A percentile compares a stretch with the other conserved stretches of the same genome.
phyloP scores from a whole-genome alignment of 1,140 invertebrate species.

The Luehdorfia chinensis region DNA sequence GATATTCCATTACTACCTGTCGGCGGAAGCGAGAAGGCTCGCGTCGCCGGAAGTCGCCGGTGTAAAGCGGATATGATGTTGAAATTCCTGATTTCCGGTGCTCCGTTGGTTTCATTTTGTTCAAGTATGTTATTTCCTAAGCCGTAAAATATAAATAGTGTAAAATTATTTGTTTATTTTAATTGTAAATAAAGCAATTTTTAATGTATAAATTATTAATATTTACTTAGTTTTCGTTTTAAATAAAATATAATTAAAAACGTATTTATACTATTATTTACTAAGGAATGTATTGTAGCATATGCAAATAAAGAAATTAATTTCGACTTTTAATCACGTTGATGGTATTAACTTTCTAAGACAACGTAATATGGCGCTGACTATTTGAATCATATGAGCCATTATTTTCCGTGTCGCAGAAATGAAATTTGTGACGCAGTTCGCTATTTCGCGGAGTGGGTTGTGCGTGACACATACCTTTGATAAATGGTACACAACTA shows the following conservation, averaged over 20 bases:
- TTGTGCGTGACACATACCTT: slow-evolving; percentile 22
- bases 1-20: slow-evolving; percentile 15
- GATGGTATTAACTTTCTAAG: neutral
- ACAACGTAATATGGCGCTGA: neutral
- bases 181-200: too few species aligned
- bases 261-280: too few species aligned
- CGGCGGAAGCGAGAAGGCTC: slow-evolving; percentile 40
- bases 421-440: slow-evolving; percentile 9
- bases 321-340: too few species aligned
- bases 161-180: neutral
- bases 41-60: slow-evolving; percentile 48
- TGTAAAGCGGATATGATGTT: slow-evolving; percentile 63
- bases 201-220: too few species aligned
- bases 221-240: too few species aligned
- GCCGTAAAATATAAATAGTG: neutral
- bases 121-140: slow-evolving; percentile 1
- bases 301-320: too few species aligned
- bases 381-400: neutral
- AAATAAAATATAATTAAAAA: too few species aligned
- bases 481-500: slow-evolving; percentile 21
- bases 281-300: too few species aligned
- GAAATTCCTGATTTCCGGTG: slow-evolving; percentile 60
- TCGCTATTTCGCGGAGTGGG: slow-evolving; percentile 5
- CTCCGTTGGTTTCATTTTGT: slow-evolving; percentile 6
- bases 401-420: slow-evolving; percentile 8